Evolutionary conservation across 2,888 invertebrate genomes (phyloP).

Genomic region (Ischnus inquisitorius): DNA sequence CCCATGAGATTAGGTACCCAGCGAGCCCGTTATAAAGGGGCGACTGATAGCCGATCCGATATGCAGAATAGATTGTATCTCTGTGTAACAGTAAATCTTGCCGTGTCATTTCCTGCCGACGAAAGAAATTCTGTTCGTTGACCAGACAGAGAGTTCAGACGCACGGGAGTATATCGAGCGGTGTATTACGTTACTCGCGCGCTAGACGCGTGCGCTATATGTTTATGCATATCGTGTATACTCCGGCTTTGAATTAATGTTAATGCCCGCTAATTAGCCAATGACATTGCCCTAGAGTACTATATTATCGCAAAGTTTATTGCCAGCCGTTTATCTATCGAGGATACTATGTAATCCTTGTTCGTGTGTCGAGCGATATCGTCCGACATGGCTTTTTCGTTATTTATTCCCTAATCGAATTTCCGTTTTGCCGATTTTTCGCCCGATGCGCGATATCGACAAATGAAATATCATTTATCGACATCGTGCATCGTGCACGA

Average conservation of each 20-base stretch:
- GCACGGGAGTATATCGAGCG: conserved; percentile 30
- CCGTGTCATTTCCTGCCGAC: conserved; percentile 61
- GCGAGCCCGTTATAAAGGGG: conserved; percentile 57
- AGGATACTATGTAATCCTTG: conserved; percentile 4
- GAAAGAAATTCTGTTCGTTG: conserved; percentile 44
- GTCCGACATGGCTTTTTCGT: neutral
- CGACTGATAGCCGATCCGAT: conserved; percentile 64
- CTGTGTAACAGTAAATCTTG: conserved; percentile 63
- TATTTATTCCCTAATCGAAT: neutral
- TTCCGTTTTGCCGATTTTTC: neutral
- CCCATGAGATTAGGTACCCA: conserved; percentile 29
- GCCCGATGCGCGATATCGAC: too few species aligned
- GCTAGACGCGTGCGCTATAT: neutral
- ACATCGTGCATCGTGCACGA: neutral
- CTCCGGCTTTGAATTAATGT: conserved; percentile 41
- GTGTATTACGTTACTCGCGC: conserved; percentile 1
- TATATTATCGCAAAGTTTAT: conserved; percentile 14
- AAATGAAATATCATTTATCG: neutral
- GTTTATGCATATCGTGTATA: conserved; percentile 17
- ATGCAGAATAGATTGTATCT: conserved; percentile 67
- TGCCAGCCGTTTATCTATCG: conserved; percentile 21
- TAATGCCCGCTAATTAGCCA: conserved; percentile 62
- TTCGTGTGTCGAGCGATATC: neutral
- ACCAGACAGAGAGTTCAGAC: conserved; percentile 48
- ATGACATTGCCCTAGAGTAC: conserved; percentile 43